Evolutionary conservation across 1,140 invertebrate genomes (phyloP), one percentile per base, ranked within the genome.

Genomic region (Heterodera schachtii): DNA sequence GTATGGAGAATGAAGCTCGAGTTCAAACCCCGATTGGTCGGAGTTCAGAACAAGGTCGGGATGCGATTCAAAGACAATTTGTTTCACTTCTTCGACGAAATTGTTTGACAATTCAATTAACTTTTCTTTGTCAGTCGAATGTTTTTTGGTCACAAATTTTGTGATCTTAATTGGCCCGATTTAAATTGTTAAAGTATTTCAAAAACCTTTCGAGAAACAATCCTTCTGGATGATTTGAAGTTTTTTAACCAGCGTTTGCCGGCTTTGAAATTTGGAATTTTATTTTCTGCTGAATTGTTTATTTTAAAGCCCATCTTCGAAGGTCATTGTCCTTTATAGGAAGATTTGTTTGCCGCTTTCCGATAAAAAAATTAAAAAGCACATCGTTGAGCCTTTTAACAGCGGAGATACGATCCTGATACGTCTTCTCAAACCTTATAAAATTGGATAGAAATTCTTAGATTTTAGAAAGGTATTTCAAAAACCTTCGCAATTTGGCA

Each of bases 231-330:
- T 31, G 31, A 31, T 31, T 31, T 31, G 31, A 31, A 31, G 31
- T 31, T 67, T 67, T 67, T 67, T 67, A 67, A 21, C 64, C 64
- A 67, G 21, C 21, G 21, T 19, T 19, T 67, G 19, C 64, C 64
- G 21, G 64, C 64, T 67, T 67, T 70, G 7, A 70, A 70, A 44
- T 70, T 70, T 41, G 69, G 43, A 13, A 8, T 70, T 70, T 70
- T 70, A 44, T 70, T 70, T 70, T 70, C 69, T 7, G 69, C 31
- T 70, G 31, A 44, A 31, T 67, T 19, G 19, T 67, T 67, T 19
- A 67, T 67, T 67, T 67, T 67, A 67, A 21, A 19, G 64, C 64
- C 64, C 64, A 67, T 67, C 64, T 19, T 19, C 64, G 64, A 67
- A 31, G n/a, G n/a, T n/a, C n/a, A n/a, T n/a, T n/a, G n/a, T n/a